Conservation (phyloP, 2,797 vertebrate genomes). For the Takifugu ocellatus region DNA sequence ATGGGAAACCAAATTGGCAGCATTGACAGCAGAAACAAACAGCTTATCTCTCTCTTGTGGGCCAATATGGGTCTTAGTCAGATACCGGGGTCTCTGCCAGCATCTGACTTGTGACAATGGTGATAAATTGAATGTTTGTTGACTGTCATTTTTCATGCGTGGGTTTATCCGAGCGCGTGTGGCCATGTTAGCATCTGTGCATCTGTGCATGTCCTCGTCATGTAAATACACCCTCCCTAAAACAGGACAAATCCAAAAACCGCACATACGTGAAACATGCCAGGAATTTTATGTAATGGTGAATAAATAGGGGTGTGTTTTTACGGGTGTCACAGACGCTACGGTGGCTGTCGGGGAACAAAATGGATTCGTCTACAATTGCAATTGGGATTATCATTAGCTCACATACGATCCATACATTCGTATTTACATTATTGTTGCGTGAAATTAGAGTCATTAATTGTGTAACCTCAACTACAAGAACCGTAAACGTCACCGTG, state of each 20-base stretch:
- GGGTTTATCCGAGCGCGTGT: slow-evolving; percentile 15
- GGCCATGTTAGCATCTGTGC: slow-evolving; percentile 18
- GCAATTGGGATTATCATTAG: no score
- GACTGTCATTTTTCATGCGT: slow-evolving; percentile 56
- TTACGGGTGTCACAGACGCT: no score
- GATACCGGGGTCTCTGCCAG: slow-evolving; percentile 65
- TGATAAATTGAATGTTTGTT: slow-evolving; percentile 73
- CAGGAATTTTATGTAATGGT: no score
- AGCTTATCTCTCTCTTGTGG: slow-evolving; percentile 73
- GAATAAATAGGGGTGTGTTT: no score
- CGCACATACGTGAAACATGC: no score
- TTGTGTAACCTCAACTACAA: no score
- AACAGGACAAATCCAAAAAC: not conserved
- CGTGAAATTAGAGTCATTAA: no score
- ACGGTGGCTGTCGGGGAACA: no score
- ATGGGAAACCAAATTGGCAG: slow-evolving; percentile 74
- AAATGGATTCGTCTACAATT: no score
- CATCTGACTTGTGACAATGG: slow-evolving; percentile 71
- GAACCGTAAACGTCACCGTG: no score
- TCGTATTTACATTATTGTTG: no score
- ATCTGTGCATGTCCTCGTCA: not conserved
- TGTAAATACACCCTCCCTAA: slow-evolving; percentile 12
- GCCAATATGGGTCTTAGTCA: slow-evolving; percentile 71
- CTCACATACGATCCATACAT: no score
- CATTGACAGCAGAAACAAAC: slow-evolving; percentile 76